Evolutionary conservation across 2,113 vertebrate species (phyloP).

Genomic region (Rhabdornis inornatus): DNA sequence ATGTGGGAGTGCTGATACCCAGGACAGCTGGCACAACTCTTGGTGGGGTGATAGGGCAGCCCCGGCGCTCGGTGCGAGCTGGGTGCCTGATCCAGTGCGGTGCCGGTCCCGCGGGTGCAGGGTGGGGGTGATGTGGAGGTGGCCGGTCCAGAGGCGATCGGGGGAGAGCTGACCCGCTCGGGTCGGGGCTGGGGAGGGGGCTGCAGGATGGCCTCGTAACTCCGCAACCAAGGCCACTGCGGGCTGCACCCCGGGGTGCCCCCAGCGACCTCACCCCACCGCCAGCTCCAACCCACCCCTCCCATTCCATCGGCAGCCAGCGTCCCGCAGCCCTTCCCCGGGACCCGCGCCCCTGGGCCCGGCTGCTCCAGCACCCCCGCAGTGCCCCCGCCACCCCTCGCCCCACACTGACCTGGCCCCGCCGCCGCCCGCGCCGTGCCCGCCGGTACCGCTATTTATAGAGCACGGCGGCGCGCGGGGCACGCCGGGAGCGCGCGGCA

Average conservation of each 20-base stretch:
- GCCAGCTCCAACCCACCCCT: not conserved
- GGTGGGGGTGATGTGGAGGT: not conserved
- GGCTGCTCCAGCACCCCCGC: too few relatives aligned
- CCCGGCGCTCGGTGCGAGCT: fast-evolving
- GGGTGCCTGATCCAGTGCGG: fast-evolving
- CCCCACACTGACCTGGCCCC: not conserved
- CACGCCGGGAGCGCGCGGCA: too few relatives aligned
- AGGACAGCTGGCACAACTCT: not conserved
- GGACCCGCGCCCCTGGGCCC: not conserved
- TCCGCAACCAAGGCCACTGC: fast-evolving
- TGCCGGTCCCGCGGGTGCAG: not conserved
- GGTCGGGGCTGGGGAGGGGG: not conserved
- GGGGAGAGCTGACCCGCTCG: not conserved
- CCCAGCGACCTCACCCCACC: not conserved
- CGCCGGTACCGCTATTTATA: too few relatives aligned
- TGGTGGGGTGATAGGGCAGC: not conserved
- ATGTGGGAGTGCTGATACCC: fast-evolving
- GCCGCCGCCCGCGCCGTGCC: not conserved
- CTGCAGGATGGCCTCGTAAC: not conserved
- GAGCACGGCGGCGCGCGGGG: too few relatives aligned
- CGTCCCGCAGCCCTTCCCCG: not conserved
- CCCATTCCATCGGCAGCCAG: not conserved
- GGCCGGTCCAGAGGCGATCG: not conserved
- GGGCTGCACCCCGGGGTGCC: not conserved
- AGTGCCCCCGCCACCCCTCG: too few relatives aligned